These are phyloP conservation scores for Aquatica leii DNA, from an alignment of 2,888 invertebrate species.

Conservation along the genomic window DNA sequence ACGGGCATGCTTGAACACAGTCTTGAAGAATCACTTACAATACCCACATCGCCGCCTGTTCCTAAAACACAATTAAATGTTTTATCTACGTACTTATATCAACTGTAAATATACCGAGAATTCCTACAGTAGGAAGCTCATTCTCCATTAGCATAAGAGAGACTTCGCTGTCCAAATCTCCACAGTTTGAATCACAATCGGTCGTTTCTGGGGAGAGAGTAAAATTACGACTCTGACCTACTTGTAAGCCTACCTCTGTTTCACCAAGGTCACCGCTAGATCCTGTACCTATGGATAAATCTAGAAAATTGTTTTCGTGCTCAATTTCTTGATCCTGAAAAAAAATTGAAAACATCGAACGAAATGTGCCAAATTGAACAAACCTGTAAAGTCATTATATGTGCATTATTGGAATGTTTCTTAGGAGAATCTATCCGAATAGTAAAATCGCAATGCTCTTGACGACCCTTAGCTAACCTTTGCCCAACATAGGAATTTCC, in stretches of 20 bases:
- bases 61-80: conserved; percentile 51
- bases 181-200: conserved; percentile 88
- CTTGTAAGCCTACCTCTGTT: conserved; percentile 69
- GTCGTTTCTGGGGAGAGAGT: conserved; percentile 92
- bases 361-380: background rate
- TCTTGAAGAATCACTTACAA: conserved; percentile 70
- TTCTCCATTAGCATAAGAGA: conserved; percentile 79
- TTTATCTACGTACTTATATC: too few relatives aligned
- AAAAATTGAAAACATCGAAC: conserved; percentile 12
- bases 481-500: conserved; percentile 82
- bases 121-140: conserved; percentile 62
- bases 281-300: conserved; percentile 69
- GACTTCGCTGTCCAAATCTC: conserved; percentile 87
- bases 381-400: conserved; percentile 67
- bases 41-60: conserved; percentile 67
- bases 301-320: conserved; percentile 68
- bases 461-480: conserved; percentile 70
- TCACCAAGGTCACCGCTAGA: conserved; percentile 73
- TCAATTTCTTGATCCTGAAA: conserved; percentile 63
- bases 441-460: conserved; percentile 58
- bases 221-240: conserved; percentile 81
- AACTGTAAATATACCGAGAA: conserved; percentile 48
- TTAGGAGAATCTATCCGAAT: conserved; percentile 67
- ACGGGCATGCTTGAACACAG: conserved; percentile 87
- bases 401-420: conserved; percentile 66